Evolutionary conservation across 2,888 invertebrate species (phyloP), one percentile per base, ranked within the genome.

Genomic region (Ariolimax columbianus): DNA sequence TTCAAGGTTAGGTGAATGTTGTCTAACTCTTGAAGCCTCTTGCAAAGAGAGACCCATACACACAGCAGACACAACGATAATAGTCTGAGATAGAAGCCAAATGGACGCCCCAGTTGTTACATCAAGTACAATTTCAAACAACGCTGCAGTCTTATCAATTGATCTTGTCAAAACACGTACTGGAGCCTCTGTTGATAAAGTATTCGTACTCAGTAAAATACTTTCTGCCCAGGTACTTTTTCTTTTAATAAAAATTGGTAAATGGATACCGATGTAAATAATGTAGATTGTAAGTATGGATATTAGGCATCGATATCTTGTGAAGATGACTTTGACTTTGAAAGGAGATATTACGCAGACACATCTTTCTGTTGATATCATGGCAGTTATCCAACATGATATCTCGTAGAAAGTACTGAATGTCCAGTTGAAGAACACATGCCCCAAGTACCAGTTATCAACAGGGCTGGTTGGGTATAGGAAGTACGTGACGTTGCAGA

Each of bases 321-420:
- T 83, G 77, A 83, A 83, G 1, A 77, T 30, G 26, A 47, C 33
- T 43, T 80, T 80, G 47, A 83, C 83, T 38, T 70, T 47, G 23
- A 83, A 83, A 0, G 83, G 83, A 33, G 23, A 70, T 19, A 40
- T 55, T 26, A 82, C 82, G 55, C 73, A 82, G 73, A 55, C 19
- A 51, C 73, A 82, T 55, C 82, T 72, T 40, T 82, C 82, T 17
- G 73, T 38, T 26, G 72, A 38, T 47, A 82, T n/a, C 43, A 47
- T 26, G n/a, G n/a, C 73, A 14, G 47, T 73, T 7, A 47, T 73
- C 73, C 73, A 73, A 26, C 33, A 82, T 0, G 72, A 82, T 1
- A 47, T 23, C 47, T 4, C 19, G 73, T 47, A 33, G 4, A 51
- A 23, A n/a, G 51, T 33, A 38, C 14, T 55, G 23, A 55, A 14